A percentile compares a stretch with the other conserved stretches of the same genome.
Evolutionary conservation across 2,888 invertebrate species (phyloP).

Genomic region (Phortica magna): DNA sequence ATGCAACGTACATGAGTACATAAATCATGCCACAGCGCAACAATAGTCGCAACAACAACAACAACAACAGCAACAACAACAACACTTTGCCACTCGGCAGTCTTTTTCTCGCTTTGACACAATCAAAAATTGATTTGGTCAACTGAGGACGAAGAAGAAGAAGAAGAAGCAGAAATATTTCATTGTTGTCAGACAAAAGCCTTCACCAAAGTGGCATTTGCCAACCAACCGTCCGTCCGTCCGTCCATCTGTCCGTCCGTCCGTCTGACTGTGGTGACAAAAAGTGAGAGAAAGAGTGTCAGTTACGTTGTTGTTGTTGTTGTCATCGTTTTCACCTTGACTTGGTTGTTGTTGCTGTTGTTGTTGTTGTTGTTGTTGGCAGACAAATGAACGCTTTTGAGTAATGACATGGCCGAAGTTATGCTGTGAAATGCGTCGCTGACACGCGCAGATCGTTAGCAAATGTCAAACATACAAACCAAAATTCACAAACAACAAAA

Average conservation of each 20-base stretch:
- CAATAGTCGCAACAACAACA: not conserved
- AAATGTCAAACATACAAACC: constrained; percentile 46
- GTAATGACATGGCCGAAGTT: constrained; percentile 66
- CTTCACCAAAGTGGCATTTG: not conserved
- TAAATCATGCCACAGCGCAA: constrained; percentile 28
- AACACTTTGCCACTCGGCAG: constrained; percentile 36
- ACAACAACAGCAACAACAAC: constrained; percentile 48
- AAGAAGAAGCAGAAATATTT: constrained; percentile 43
- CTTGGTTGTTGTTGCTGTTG: constrained; percentile 26
- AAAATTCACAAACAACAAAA: constrained; percentile 1
- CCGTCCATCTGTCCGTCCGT: not conserved
- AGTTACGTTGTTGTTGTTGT: constrained; percentile 47
- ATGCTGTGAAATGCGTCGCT: constrained; percentile 48
- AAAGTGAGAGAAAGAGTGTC: not conserved
- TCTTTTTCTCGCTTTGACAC: constrained; percentile 52
- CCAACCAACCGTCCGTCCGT: not conserved
- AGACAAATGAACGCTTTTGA: constrained; percentile 60
- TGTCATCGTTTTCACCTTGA: constrained; percentile 39
- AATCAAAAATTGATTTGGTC: constrained; percentile 75
- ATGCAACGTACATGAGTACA: constrained; percentile 17
- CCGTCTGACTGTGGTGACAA: not conserved
- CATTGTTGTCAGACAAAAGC: constrained; percentile 47
- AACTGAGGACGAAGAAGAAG: constrained; percentile 44
- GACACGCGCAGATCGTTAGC: constrained; percentile 71
- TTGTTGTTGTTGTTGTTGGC: constrained; percentile 60